Evolutionary conservation across 2,888 invertebrate genomes (phyloP).

Genomic region (Megamerina dolium): DNA sequence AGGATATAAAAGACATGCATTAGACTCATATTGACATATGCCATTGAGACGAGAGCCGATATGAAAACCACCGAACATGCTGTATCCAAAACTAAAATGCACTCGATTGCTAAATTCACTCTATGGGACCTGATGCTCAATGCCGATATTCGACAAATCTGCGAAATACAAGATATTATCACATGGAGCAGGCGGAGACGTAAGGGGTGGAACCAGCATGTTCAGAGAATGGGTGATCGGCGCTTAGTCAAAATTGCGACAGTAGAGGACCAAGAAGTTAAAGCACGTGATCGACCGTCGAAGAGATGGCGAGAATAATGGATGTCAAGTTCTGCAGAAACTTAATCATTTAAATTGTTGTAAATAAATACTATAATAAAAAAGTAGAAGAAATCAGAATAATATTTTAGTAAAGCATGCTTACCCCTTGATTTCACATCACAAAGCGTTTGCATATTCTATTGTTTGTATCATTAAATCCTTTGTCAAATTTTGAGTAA

Average conservation of each 20-base stretch:
- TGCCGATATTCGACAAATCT: background rate
- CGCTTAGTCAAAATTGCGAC: background rate
- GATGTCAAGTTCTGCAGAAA: background rate
- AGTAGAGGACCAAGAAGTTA: background rate
- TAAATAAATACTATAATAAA: too few species aligned
- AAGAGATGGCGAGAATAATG: background rate
- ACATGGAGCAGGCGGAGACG: background rate
- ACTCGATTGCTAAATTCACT: background rate
- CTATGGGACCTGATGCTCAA: background rate
- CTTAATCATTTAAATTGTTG: background rate
- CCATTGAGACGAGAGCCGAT: background rate
- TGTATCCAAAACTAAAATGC: constrained; percentile 2
- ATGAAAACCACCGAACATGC: background rate
- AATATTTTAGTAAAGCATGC: too few species aligned
- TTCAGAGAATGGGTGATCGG: background rate
- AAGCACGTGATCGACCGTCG: background rate
- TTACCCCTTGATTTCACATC: too few species aligned
- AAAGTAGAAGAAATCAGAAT: too few species aligned
- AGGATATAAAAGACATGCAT: background rate
- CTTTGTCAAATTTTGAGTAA: too few species aligned
- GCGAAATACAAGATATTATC: background rate
- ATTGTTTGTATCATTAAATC: too few species aligned
- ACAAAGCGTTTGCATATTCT: too few species aligned
- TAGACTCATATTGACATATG: too few species aligned
- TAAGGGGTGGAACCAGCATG: background rate